phyloP scores from a whole-genome alignment of 2,797 vertebrate species.

The Pseudopleuronectes americanus region DNA sequence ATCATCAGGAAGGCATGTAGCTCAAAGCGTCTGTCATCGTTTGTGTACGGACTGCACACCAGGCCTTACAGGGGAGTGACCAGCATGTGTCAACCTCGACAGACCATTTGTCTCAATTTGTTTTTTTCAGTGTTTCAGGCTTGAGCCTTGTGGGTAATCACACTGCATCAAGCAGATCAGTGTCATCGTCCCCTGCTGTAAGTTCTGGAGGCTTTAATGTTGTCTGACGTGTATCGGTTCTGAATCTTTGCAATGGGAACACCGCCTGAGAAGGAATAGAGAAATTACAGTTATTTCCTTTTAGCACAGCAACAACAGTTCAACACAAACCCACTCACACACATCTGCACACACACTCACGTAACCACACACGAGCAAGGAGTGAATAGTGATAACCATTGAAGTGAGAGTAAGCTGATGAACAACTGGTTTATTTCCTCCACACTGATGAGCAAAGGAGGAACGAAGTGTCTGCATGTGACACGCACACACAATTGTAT shows the following conservation, averaged over 20 bases:
- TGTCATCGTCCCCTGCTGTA: not conserved
- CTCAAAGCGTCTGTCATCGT: slow-evolving; percentile 67
- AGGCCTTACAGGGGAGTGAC: slow-evolving; percentile 52
- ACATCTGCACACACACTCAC: slow-evolving; percentile 15
- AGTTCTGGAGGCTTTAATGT: slow-evolving; percentile 35
- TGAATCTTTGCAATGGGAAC: slow-evolving; percentile 34
- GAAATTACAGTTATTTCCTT: slow-evolving; percentile 25
- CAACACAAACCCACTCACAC: slow-evolving; percentile 11
- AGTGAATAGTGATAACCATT: slow-evolving; percentile 64
- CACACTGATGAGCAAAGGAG: slow-evolving; percentile 54
- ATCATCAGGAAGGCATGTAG: slow-evolving; percentile 57
- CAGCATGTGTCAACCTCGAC: slow-evolving; percentile 68
- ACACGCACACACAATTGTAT: slow-evolving; percentile 13
- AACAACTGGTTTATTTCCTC: slow-evolving; percentile 63
- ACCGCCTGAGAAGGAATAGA: slow-evolving; percentile 11
- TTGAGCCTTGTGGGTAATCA: slow-evolving; percentile 27
- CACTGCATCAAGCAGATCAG: slow-evolving; percentile 46
- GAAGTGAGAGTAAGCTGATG: slow-evolving; percentile 59
- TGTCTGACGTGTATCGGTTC: slow-evolving; percentile 18
- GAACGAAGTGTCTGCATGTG: slow-evolving; percentile 53
- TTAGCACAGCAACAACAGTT: not conserved
- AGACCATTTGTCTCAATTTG: slow-evolving; percentile 74
- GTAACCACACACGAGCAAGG: slow-evolving; percentile 26
- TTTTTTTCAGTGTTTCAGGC: slow-evolving; percentile 25
- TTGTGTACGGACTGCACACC: slow-evolving; percentile 56